Conservation (phyloP, 2,113 vertebrate species). For the Antechinus stuartii region DNA sequence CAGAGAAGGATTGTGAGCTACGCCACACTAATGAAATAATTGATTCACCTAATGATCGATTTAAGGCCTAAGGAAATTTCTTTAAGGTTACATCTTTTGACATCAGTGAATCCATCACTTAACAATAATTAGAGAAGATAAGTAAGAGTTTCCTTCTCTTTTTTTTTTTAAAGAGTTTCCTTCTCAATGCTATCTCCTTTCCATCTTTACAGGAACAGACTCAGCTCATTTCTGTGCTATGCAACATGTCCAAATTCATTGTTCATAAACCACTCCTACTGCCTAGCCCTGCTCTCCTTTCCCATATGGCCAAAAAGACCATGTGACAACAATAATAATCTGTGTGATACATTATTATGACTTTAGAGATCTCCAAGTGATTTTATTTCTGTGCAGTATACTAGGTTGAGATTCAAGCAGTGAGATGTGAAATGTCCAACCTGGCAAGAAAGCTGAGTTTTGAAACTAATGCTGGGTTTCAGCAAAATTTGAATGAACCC, state of each 20-base stretch:
- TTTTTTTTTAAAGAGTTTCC: background rate
- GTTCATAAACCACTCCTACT: background rate
- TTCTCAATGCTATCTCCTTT: background rate
- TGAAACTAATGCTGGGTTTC: background rate
- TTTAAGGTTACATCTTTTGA: conserved; percentile 30
- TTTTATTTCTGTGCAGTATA: conserved; percentile 31
- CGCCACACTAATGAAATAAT: background rate
- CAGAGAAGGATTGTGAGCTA: background rate
- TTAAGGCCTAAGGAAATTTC: conserved; percentile 3
- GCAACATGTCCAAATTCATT: conserved; percentile 11
- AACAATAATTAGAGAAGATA: conserved; percentile 30
- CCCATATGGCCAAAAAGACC: conserved; percentile 28
- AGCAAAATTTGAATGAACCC: background rate
- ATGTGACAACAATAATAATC: conserved; percentile 36
- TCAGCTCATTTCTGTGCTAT: background rate
- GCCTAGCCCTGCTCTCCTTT: background rate
- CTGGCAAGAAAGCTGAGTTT: background rate
- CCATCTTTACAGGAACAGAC: conserved; percentile 1
- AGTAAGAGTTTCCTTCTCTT: background rate
- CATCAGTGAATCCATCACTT: background rate
- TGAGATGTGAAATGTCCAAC: background rate
- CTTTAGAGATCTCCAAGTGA: conserved; percentile 38
- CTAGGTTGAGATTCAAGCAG: background rate
- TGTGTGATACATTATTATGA: conserved; percentile 32
- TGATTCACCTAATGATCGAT: background rate